Percentiles rank a stretch among this genome's conserved stretches.
Conservation (phyloP, 2,797 vertebrate species). For the Tarsius wallacei region DNA sequence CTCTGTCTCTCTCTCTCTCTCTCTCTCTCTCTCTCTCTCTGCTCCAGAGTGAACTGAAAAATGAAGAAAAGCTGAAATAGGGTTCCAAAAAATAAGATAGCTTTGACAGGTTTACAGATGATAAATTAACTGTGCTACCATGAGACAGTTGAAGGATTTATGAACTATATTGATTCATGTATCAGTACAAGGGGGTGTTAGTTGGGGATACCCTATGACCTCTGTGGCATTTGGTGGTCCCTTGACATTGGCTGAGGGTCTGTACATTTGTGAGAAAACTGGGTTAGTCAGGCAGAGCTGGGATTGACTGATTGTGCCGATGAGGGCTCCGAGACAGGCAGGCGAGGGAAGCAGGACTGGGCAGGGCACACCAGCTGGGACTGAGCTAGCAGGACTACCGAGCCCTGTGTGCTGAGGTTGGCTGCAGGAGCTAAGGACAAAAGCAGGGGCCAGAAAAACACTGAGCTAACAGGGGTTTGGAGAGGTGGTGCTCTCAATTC, state of each 20-base stretch:
- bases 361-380: neutral
- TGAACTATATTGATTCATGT: neutral
- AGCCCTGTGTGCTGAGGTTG: neutral
- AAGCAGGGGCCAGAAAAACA: neutral
- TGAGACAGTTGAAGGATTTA: neutral
- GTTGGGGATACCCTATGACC: neutral
- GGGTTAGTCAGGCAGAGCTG: neutral
- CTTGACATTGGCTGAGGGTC: neutral
- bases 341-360: too few species aligned
- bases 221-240: neutral
- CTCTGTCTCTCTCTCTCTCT: neutral
- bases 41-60: neutral
- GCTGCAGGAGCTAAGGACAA: neutral
- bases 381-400: neutral
- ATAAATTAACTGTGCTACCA: neutral
- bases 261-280: neutral
- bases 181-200: neutral
- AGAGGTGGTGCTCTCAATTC: neutral
- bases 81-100: neutral
- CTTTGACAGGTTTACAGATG: neutral
- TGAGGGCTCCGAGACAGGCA: neutral
- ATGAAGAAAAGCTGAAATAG: neutral
- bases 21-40: neutral
- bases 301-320: fast-evolving
- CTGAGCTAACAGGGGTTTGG: neutral